phyloP scores from a whole-genome alignment of 1,140 invertebrate genomes.

The Homarus americanus region DNA sequence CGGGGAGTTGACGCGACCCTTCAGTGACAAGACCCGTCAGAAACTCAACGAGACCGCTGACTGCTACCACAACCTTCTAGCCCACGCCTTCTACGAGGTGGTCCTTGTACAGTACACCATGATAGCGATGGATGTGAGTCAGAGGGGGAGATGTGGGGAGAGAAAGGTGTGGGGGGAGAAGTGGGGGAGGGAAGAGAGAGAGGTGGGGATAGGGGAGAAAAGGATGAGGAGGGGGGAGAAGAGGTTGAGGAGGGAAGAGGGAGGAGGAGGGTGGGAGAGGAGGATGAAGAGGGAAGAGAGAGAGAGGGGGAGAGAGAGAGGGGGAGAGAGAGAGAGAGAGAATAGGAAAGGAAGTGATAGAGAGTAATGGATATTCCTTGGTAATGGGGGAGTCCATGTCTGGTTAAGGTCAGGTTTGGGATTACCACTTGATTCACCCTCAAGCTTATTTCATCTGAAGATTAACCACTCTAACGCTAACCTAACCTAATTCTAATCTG shows the following conservation, averaged over 20 bases:
- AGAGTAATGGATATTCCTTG: too few relatives aligned
- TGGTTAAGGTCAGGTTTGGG: too few relatives aligned
- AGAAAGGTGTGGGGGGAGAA: too few relatives aligned
- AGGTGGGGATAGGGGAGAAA: not conserved
- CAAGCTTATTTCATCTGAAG: too few relatives aligned
- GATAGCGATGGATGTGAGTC: conserved; percentile 56
- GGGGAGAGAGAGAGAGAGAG: not conserved
- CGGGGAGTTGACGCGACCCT: conserved; percentile 26
- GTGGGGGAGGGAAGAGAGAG: not conserved
- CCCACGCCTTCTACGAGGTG: conserved; percentile 20
- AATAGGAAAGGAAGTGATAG: not conserved
- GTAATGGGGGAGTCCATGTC: too few relatives aligned
- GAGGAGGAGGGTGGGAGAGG: not conserved
- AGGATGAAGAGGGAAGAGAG: too few relatives aligned
- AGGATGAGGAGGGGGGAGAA: not conserved
- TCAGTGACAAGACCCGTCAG: not conserved
- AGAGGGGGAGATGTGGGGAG: not conserved
- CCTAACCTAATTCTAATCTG: too few relatives aligned
- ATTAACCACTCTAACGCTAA: too few relatives aligned
- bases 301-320: not conserved
- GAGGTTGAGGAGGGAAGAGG: not conserved
- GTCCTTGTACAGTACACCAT: not conserved
- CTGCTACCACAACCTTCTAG: conserved; percentile 53
- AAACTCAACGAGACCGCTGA: not conserved
- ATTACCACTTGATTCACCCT: too few relatives aligned